Percentiles rank a stretch among this genome's conserved stretches.
phyloP scores from a whole-genome alignment of 2,797 vertebrate species.

The Spinus pinus region DNA sequence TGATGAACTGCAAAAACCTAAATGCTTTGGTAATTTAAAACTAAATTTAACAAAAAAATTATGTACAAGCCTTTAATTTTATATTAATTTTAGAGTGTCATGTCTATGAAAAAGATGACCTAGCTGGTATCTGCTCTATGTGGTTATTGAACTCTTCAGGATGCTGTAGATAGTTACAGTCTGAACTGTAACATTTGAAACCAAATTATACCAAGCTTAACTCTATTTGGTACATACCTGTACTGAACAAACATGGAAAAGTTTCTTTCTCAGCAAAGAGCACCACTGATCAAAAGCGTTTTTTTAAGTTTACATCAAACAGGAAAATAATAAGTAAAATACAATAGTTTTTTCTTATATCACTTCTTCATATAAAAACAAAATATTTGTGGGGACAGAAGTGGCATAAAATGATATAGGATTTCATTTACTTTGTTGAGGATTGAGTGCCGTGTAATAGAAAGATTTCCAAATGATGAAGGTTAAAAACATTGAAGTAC shows the following conservation, averaged over 20 bases:
- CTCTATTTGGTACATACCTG: not conserved
- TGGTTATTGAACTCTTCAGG: not conserved
- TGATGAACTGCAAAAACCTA: not conserved
- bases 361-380: fast-evolving
- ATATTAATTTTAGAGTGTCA: not conserved
- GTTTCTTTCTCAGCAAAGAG: not conserved
- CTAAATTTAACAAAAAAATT: not conserved
- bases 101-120: not conserved
- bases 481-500: not conserved
- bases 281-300: not conserved
- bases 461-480: not conserved
- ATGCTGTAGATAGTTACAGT: not conserved
- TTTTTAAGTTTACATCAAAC: not conserved
- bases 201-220: not conserved
- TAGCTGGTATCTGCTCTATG: not conserved
- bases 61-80: not conserved
- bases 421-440: not conserved
- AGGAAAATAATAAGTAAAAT: not conserved
- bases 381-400: not conserved
- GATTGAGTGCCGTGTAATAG: not conserved
- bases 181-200: not conserved
- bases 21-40: not conserved
- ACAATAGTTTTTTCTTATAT: not conserved
- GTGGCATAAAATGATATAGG: not conserved
- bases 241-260: not conserved